These are phyloP conservation scores for Thymelicus sylvestris DNA, from an alignment of 2,888 invertebrate genomes.

Conservation along the genomic window DNA sequence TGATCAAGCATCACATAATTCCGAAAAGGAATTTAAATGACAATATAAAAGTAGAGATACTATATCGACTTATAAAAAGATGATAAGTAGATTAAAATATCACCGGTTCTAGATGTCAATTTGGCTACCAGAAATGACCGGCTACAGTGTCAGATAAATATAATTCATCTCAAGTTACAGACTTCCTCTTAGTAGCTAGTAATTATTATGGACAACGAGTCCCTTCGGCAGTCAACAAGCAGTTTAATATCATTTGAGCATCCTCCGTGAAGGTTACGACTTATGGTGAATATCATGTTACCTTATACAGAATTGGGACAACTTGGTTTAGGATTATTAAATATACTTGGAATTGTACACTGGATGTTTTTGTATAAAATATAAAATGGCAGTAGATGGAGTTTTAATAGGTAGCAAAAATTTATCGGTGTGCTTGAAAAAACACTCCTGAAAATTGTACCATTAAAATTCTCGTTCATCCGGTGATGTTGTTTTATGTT, in stretches of 20 bases:
- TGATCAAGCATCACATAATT: no score
- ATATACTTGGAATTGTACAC: slow-evolving; percentile 1
- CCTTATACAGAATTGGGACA: slow-evolving; percentile 44
- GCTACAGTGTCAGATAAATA: slow-evolving; percentile 15
- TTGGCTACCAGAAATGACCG: slow-evolving; percentile 14
- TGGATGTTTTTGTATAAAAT: no score
- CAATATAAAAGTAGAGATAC: no score
- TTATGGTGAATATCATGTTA: slow-evolving; percentile 58
- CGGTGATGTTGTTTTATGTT: no score
- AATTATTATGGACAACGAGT: slow-evolving; percentile 75
- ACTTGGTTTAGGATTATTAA: slow-evolving; percentile 25
- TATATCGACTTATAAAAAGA: not conserved
- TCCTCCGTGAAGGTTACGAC: slow-evolving; percentile 65
- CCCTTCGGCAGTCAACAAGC: slow-evolving; percentile 78
- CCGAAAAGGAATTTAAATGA: no score
- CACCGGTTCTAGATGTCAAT: not conserved
- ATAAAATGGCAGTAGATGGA: no score
- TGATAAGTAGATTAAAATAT: not conserved
- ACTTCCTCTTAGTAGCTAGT: slow-evolving; percentile 64
- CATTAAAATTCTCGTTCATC: no score
- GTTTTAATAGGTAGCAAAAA: no score
- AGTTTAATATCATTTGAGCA: slow-evolving; percentile 77
- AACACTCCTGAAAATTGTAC: no score
- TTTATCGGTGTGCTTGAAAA: no score
- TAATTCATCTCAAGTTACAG: slow-evolving; percentile 53